phyloP scores from a whole-genome alignment of 2,797 vertebrate species.

The Rachycentron canadum region DNA sequence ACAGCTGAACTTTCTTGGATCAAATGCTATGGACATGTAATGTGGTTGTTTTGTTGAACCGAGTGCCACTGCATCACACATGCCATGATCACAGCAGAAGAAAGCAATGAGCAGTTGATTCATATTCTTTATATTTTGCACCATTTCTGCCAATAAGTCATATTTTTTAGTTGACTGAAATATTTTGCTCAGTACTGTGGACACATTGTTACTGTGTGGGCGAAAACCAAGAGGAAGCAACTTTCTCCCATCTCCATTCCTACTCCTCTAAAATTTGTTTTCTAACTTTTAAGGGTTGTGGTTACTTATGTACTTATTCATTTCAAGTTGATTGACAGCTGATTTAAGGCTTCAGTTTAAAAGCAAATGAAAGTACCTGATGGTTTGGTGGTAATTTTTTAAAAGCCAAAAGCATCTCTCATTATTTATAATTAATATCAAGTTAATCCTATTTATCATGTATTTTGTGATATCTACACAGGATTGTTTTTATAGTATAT shows the following conservation, averaged over 20 bases:
- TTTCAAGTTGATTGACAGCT: not conserved
- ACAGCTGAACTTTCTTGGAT: constrained; percentile 41
- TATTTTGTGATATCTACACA: not conserved
- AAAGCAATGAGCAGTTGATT: constrained; percentile 10
- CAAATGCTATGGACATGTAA: constrained; percentile 33
- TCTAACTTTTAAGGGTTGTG: constrained; percentile 38
- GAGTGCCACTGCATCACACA: not conserved
- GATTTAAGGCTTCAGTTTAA: not conserved
- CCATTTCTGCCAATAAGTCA: constrained; percentile 21
- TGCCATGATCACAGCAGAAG: not conserved
- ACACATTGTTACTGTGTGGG: constrained; percentile 49
- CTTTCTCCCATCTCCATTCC: constrained; percentile 11
- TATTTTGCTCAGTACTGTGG: constrained; percentile 23
- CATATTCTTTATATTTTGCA: constrained; percentile 6
- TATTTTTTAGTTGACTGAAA: constrained; percentile 31
- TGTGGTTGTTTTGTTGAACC: not conserved
- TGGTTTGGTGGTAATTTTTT: not conserved
- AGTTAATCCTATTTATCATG: not conserved
- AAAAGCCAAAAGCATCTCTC: not conserved
- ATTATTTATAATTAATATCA: not conserved
- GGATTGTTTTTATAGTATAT: not conserved
- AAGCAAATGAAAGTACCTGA: not conserved
- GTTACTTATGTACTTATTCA: not conserved
- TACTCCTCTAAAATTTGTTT: constrained; percentile 18
- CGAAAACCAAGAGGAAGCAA: constrained; percentile 15